phyloP scores from a whole-genome alignment of 2,113 vertebrate genomes.

The Neolamprologus fasciatus region DNA sequence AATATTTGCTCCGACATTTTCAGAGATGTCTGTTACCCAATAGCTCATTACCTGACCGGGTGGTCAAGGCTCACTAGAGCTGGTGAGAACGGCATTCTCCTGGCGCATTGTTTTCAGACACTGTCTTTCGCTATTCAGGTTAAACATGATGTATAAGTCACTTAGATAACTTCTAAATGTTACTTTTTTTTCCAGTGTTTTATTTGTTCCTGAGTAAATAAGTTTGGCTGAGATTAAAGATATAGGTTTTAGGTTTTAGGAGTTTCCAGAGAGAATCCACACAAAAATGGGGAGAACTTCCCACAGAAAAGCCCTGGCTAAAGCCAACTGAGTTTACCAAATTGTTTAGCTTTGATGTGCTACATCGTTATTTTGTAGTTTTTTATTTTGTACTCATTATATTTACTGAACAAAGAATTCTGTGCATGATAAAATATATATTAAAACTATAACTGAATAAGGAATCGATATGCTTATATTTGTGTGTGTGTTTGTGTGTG shows the following conservation, averaged over 20 bases:
- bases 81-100: rapidly evolving
- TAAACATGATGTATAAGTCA: background rate
- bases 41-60: rapidly evolving
- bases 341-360: background rate
- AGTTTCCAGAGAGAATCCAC: background rate
- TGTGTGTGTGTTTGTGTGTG: background rate
- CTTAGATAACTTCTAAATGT: background rate
- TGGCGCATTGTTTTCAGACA: rapidly evolving
- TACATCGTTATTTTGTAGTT: background rate
- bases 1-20: rapidly evolving
- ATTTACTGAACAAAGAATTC: background rate
- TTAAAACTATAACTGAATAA: rapidly evolving
- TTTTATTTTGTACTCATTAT: background rate
- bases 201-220: background rate
- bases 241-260: background rate
- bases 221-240: rapidly evolving
- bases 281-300: rapidly evolving
- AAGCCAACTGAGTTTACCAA: background rate
- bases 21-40: background rate
- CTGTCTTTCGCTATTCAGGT: background rate
- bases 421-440: background rate
- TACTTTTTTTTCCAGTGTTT: rapidly evolving
- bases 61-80: background rate
- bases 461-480: background rate
- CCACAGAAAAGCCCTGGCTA: background rate